Conservation (phyloP, 2,113 vertebrate species). For the Rhinoderma darwinii region DNA sequence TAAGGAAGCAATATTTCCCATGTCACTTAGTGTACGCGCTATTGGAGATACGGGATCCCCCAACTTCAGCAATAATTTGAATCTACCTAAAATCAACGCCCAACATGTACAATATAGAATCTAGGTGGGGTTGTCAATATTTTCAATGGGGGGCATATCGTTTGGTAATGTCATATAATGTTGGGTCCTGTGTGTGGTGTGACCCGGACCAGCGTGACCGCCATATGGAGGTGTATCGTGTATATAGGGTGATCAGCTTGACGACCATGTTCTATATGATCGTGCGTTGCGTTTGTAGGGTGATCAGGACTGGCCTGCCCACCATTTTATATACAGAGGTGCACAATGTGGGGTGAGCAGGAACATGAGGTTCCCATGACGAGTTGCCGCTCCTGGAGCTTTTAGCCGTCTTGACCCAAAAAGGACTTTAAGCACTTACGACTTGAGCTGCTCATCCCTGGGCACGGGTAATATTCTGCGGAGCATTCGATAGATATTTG, state of each 20-base stretch:
- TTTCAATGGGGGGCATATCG: too few relatives aligned
- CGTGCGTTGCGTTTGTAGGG: neutral
- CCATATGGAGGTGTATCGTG: neutral
- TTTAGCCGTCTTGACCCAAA: neutral
- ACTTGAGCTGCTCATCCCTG: neutral
- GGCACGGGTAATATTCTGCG: neutral
- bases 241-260: neutral
- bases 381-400: neutral
- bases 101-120: neutral
- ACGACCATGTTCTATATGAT: neutral
- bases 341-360: neutral
- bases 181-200: neutral
- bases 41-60: neutral
- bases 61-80: slow-evolving; percentile 47
- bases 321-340: neutral
- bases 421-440: slow-evolving; percentile 2
- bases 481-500: neutral
- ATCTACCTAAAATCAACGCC: neutral
- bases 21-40: slow-evolving; percentile 9
- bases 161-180: neutral
- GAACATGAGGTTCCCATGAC: neutral
- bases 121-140: neutral
- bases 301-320: neutral
- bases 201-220: neutral
- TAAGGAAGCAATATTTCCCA: slow-evolving; percentile 43